Conservation (phyloP, 30 jellyfish, hydroid and myxozoan species). For the Cassiopea andromeda region DNA sequence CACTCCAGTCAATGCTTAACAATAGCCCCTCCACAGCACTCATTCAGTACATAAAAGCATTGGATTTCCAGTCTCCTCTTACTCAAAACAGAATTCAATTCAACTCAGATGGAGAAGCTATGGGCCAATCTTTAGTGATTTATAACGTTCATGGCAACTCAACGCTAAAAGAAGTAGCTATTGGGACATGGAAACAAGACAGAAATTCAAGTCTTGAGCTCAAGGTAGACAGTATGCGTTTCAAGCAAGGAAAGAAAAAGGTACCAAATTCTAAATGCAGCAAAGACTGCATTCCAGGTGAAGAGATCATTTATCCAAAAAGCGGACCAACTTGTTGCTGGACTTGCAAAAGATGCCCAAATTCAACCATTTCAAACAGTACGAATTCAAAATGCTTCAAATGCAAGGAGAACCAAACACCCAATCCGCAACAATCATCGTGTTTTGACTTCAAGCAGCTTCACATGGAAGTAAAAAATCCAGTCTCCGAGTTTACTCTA, state of each 20-base stretch:
- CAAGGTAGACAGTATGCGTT: conserved; percentile 42
- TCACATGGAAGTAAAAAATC: conserved; percentile 66
- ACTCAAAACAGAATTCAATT: conserved; percentile 56
- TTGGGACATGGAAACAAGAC: conserved; percentile 77
- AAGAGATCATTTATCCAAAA: conserved; percentile 40
- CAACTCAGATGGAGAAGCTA: conserved; percentile 41
- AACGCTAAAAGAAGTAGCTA: conserved; percentile 4
- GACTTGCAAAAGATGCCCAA: conserved; percentile 85
- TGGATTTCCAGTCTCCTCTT: conserved; percentile 59
- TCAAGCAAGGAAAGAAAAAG: conserved; percentile 69
- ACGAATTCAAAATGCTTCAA: conserved; percentile 83
- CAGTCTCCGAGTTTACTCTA: conserved; percentile 79
- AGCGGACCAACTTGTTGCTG: conserved; percentile 80
- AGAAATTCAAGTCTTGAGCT: conserved; percentile 36
- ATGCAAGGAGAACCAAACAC: conserved; percentile 60
- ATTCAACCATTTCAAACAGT: conserved; percentile 67
- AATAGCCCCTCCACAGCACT: conserved; percentile 4
- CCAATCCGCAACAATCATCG: conserved; percentile 78
- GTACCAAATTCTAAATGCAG: conserved; percentile 87
- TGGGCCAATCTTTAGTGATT: conserved; percentile 39
- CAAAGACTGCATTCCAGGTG: conserved; percentile 78
- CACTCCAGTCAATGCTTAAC: conserved; percentile 26
- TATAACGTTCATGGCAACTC: conserved; percentile 73
- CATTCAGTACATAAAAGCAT: conserved; percentile 17
- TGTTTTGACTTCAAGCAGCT: conserved; percentile 60